phyloP scores from a whole-genome alignment of 92 coral and sea anemone species.

The Palythoa caribaeorum region DNA sequence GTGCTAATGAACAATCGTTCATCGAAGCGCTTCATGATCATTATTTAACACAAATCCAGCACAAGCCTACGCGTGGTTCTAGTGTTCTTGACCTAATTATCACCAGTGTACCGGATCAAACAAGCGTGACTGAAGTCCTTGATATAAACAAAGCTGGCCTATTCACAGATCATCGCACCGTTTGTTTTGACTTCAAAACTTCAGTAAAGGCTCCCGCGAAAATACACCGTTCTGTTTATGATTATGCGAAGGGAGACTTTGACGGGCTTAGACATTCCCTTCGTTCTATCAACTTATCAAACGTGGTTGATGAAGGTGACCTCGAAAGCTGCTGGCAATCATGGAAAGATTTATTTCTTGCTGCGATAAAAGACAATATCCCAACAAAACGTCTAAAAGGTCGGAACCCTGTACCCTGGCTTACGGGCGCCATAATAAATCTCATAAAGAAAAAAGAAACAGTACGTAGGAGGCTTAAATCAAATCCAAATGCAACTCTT shows the following conservation, averaged over 20 bases:
- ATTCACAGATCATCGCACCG: conserved; percentile 35
- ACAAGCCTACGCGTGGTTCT: conserved; percentile 65
- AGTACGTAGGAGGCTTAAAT: conserved; percentile 14
- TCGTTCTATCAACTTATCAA: conserved; percentile 28
- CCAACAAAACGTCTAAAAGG: conserved; percentile 59
- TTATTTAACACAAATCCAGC: conserved; percentile 55
- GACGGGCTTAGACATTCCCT: conserved; percentile 57
- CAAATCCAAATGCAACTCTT: conserved; percentile 16
- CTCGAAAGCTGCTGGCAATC: conserved; percentile 62
- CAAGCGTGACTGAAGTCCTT: conserved; percentile 46
- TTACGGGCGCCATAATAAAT: conserved; percentile 16
- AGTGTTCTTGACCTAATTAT: conserved; percentile 68
- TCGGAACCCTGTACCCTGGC: conserved; percentile 50
- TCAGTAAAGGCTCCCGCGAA: conserved; percentile 52
- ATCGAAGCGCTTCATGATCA: conserved; percentile 61
- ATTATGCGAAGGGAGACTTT: conserved; percentile 66
- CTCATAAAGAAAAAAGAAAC: conserved; percentile 13
- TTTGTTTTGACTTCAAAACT: conserved; percentile 1
- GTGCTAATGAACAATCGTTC: conserved; percentile 59
- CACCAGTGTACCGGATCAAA: conserved; percentile 61
- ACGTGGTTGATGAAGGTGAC: conserved; percentile 47
- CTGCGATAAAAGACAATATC: conserved; percentile 54
- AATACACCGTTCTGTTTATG: conserved; percentile 54
- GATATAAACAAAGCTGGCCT: conserved; percentile 28
- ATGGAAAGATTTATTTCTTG: conserved; percentile 67